A percentile compares a stretch with the other conserved stretches of the same genome.
Conservation (phyloP, 2,113 vertebrate genomes). For the Ramphastos sulfuratus region DNA sequence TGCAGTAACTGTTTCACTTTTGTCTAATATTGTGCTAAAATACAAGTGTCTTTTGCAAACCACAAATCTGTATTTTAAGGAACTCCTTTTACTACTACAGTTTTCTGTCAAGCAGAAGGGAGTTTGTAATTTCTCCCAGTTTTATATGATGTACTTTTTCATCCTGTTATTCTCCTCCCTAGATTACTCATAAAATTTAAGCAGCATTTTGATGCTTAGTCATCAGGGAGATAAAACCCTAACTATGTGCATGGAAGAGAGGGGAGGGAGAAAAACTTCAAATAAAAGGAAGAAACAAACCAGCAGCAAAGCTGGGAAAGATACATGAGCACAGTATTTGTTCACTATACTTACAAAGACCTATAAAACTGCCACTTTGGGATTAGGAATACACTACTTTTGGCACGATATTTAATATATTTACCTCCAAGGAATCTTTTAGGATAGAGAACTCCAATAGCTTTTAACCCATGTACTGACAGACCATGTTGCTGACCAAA, state of each 20-base stretch:
- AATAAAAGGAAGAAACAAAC: background rate
- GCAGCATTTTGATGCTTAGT: background rate
- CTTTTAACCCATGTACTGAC: background rate
- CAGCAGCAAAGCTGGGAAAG: background rate
- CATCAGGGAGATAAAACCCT: background rate
- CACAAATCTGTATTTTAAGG: background rate
- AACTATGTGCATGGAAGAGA: background rate
- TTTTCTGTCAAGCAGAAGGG: background rate
- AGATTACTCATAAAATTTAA: background rate
- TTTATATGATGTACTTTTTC: background rate
- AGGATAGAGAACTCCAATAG: background rate
- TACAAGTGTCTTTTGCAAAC: background rate
- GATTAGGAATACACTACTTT: background rate
- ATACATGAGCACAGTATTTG: background rate
- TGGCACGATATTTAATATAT: background rate
- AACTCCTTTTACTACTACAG: background rate
- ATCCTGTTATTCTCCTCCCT: background rate
- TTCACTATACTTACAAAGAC: background rate
- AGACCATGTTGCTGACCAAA: rapidly evolving
- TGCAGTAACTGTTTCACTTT: background rate
- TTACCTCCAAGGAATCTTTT: background rate
- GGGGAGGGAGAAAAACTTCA: background rate
- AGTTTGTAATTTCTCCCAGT: background rate
- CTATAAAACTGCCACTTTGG: background rate
- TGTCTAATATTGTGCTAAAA: background rate